Percentiles rank a stretch among this genome's conserved stretches.
phyloP scores from a whole-genome alignment of 2,888 invertebrate genomes.

The Xylota sylvarum region DNA sequence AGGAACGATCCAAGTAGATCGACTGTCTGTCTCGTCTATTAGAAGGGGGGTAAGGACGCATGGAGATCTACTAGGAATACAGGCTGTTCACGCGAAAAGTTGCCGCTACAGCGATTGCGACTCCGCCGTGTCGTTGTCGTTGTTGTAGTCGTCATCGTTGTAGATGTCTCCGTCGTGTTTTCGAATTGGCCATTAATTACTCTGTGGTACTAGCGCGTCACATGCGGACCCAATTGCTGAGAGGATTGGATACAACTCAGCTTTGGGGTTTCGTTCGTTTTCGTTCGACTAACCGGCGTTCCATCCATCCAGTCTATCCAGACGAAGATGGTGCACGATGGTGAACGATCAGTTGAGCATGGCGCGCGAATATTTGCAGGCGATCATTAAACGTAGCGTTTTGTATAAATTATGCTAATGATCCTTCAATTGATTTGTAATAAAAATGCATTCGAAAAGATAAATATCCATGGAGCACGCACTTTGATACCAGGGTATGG shows the following conservation, averaged over 20 bases:
- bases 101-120: not conserved
- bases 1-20: conserved; percentile 73
- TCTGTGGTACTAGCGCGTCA: conserved; percentile 67
- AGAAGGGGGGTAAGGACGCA: conserved; percentile 29
- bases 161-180: conserved; percentile 76
- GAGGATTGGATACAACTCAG: conserved; percentile 35
- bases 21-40: conserved; percentile 70
- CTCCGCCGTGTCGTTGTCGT: conserved; percentile 47
- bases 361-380: conserved; percentile 78
- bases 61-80: not conserved
- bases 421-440: conserved; percentile 85
- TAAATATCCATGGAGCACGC: conserved; percentile 84
- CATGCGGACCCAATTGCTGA: conserved; percentile 52
- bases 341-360: conserved; percentile 38
- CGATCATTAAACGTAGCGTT: conserved; percentile 85
- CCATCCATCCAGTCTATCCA: conserved; percentile 29
- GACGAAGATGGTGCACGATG: conserved; percentile 29
- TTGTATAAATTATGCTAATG: conserved; percentile 86
- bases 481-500: conserved; percentile 79
- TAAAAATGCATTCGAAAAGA: conserved; percentile 85
- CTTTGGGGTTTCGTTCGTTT: conserved; percentile 32
- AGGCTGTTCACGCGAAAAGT: conserved; percentile 41
- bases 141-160: conserved; percentile 73
- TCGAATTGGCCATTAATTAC: conserved; percentile 77
- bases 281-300: conserved; percentile 22